Percentiles rank a stretch among this genome's conserved stretches.
Evolutionary conservation across 2,888 invertebrate genomes (phyloP).

Genomic region (Augochlorella aurata): DNA sequence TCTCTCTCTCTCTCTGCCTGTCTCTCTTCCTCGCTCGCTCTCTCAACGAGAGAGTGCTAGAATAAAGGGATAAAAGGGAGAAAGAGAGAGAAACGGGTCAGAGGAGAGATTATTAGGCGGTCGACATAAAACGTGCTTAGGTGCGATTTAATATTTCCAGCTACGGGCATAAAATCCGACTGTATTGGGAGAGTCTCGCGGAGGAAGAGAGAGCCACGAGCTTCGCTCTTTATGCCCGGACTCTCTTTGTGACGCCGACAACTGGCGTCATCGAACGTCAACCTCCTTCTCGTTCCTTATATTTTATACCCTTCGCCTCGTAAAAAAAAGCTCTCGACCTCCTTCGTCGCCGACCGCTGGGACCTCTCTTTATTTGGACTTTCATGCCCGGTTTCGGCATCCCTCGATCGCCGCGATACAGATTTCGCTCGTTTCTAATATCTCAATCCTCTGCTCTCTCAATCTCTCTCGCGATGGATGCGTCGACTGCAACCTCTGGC

Average conservation of each 20-base stretch:
- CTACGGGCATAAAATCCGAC: conserved; percentile 79
- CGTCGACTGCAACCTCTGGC: too few relatives aligned
- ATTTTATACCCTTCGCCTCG: conserved; percentile 58
- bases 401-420: background rate
- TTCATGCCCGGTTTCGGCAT: conserved; percentile 31
- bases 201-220: conserved; percentile 37
- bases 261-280: conserved; percentile 63
- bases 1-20: background rate
- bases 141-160: conserved; percentile 82
- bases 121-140: conserved; percentile 80
- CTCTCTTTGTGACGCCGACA: conserved; percentile 69
- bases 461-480: too few relatives aligned
- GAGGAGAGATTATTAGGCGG: conserved; percentile 77
- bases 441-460: conserved; percentile 19
- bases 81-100: conserved; percentile 54
- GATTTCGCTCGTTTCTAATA: conserved; percentile 19
- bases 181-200: conserved; percentile 67
- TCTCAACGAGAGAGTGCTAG: conserved; percentile 4
- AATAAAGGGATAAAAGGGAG: conserved; percentile 11
- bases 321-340: conserved; percentile 56
- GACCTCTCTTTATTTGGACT: conserved; percentile 39
- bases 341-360: conserved; percentile 41
- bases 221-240: conserved; percentile 50
- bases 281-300: conserved; percentile 52
- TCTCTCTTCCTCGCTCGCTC: background rate